Base-by-base conservation (phyloP, 2,113 vertebrate genomes). In the Phainopepla nitens region DNA sequence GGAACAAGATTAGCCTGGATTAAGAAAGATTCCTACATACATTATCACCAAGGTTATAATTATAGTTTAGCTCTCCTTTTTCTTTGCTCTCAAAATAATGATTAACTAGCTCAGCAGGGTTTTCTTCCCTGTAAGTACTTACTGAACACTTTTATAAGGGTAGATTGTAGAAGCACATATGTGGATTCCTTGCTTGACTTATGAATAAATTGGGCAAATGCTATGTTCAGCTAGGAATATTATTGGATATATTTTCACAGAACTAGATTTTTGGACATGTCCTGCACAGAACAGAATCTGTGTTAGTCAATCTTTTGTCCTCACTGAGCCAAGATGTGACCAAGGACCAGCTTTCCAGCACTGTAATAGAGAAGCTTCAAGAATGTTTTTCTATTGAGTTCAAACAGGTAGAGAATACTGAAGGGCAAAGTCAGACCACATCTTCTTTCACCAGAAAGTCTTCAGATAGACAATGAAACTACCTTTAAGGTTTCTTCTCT, bases 11-110 rank as follows among this genome's bases (percentile, higher is more conserved):
- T 97, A 82, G 77, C 86, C 68, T 75, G 92, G 94, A 90, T 91
- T 86, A 64, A 53, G 93, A 94, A 75, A 81, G 68, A 93, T 80
- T 81, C 28, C 49, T 82, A 82, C 88, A 72, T 83, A 91, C 86
- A 94, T 94, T 95, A 83, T 89, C 82, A 80, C 61, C 62, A 65
- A 88, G 75, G 62, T 77, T 93, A 50, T 94, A 96, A 95, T 97
- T 94, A 80, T 68, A 96, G 84, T 89, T 94, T 82, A 93, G 70
- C 19, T 57, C 81, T 68, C 62, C 89, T 90, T 89, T 94, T 87
- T 62, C 73, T 89, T 89, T 91, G 54, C 60, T 81, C 70, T 85
- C 90, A 83, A 83, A 93, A 86, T 81, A 95, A 94, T 90, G 85
- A 95, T 77, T 95, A 96, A 95, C 93, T 66, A 53, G 70, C 95